A percentile compares a stretch with the other conserved stretches of the same genome.
These are phyloP conservation scores for Nomada lathburiana DNA, from an alignment of 2,888 invertebrate species.

Conservation along the genomic window DNA sequence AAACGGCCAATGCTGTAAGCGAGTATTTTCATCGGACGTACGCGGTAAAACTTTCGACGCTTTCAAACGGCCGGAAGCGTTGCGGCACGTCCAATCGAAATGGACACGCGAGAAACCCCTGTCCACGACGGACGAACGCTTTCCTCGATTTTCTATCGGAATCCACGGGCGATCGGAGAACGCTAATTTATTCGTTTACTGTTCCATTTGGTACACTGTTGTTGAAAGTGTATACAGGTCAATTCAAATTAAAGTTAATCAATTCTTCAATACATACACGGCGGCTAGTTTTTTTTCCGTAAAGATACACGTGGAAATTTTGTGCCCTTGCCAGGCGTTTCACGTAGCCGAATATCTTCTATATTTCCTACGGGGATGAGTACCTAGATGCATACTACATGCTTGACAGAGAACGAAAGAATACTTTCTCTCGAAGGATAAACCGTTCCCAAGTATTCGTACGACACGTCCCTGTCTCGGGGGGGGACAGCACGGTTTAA, in stretches of 20 bases:
- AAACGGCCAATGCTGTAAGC: slow-evolving; percentile 18
- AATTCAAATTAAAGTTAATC: no score
- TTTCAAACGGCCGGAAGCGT: slow-evolving; percentile 39
- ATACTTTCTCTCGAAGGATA: neutral
- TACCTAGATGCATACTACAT: no score
- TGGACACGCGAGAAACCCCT: slow-evolving; percentile 13
- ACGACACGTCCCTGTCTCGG: neutral
- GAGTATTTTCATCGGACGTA: slow-evolving; percentile 46
- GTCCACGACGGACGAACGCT: slow-evolving; percentile 2
- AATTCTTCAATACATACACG: no score
- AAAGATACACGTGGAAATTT: no score
- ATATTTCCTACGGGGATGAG: no score
- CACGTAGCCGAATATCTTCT: no score
- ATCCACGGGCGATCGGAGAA: slow-evolving; percentile 1
- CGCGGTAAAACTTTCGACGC: slow-evolving; percentile 57
- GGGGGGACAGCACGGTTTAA: neutral
- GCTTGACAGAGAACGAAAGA: no score
- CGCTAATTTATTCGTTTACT: slow-evolving; percentile 14
- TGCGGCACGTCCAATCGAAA: slow-evolving; percentile 38
- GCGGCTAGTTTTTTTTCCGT: no score
- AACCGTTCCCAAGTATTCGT: neutral
- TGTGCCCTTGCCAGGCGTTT: no score
- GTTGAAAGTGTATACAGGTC: no score
- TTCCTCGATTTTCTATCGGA: slow-evolving; percentile 4
- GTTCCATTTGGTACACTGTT: neutral